phyloP scores from a whole-genome alignment of 1,140 invertebrate species.

The Diorhabda sublineata region DNA sequence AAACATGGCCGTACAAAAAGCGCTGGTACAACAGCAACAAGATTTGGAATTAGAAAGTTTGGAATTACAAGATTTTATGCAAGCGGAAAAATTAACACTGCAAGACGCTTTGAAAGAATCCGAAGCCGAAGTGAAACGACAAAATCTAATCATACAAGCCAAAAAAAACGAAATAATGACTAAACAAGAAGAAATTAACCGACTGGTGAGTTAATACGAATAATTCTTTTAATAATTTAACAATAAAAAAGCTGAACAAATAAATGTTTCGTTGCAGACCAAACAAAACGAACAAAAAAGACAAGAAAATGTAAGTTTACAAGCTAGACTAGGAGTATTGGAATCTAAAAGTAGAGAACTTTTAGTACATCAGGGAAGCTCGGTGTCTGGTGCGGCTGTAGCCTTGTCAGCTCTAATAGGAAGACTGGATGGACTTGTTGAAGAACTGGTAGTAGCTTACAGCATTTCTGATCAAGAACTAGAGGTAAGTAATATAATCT shows the following conservation, averaged over 20 bases:
- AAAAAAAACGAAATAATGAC: slow-evolving; percentile 53
- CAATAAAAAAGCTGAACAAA: too few species aligned
- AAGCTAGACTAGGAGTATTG: slow-evolving; percentile 58
- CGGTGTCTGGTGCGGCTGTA: slow-evolving; percentile 65
- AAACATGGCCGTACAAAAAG: slow-evolving; percentile 61
- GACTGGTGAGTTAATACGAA: slow-evolving; percentile 50
- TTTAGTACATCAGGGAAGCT: slow-evolving; percentile 64
- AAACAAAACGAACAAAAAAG: slow-evolving; percentile 73
- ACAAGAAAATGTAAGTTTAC: slow-evolving; percentile 65
- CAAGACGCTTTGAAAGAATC: slow-evolving; percentile 69
- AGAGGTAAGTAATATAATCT: slow-evolving; percentile 53
- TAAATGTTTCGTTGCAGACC: slow-evolving; percentile 34
- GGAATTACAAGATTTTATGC: slow-evolving; percentile 74
- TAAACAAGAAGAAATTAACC: slow-evolving; percentile 71
- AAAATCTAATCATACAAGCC: slow-evolving; percentile 52
- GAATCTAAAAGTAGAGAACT: slow-evolving; percentile 62
- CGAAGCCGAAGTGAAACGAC: slow-evolving; percentile 60
- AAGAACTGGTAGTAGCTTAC: slow-evolving; percentile 67
- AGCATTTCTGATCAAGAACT: slow-evolving; percentile 70
- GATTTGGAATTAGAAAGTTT: slow-evolving; percentile 65
- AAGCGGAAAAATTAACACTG: slow-evolving; percentile 68
- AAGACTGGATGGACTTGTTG: slow-evolving; percentile 64
- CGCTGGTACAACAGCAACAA: slow-evolving; percentile 65
- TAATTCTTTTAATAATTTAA: too few species aligned
- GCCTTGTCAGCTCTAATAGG: slow-evolving; percentile 66